Base-by-base conservation (phyloP, 2,113 vertebrate genomes). In the Pseudois nayaur region DNA sequence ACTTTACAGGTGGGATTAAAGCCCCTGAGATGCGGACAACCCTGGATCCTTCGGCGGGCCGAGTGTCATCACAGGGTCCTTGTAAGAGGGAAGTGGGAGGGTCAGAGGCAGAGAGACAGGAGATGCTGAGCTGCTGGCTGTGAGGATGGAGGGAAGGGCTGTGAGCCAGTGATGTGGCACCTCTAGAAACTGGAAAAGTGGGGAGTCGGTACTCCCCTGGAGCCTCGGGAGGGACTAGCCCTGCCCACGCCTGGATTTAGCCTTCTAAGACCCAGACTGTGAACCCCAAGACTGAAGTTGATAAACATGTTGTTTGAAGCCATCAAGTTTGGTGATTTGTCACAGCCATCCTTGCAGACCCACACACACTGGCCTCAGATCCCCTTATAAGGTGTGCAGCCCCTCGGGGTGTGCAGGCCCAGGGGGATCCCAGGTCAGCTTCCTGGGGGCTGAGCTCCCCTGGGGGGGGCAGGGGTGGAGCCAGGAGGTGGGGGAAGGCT, bases 111-210 rank as follows among this genome's bases (percentile, higher is more conserved):
- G 50, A n/a, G 19, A 36, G 25, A 36, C 31, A 3, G 2, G 10
- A 11, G 19, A 48, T 0, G 45, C 43, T 5, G 25, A 0, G 0
- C 71, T 54, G 54, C 93, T n/a, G 62, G 62, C 60, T 2, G 8
- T 67, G 71, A 14, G 0, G 13, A 29, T 1, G 86, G 4, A 60
- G 48, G 45, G 33, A 64, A 57, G 43, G 52, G 81, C 92, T 6
- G 1, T 0, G 0, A 43, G 45, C 74, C 5, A 57, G 62, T 45
- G 14, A 81, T 2, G 1, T 3, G 5, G 40, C 1, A 3, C 23
- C 74, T 59, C 48, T 64, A 5, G 29, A 57, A 23, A 25, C 74
- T 76, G 43, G 50, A 12, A 23, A 8, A 36, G 62, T n/a, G 8
- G 0, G 4, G 0, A 83, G 1, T 43, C 1, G 0, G 1, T 33